Conservation (phyloP, 2,888 invertebrate species). For the Mongoloraphidia duomilia region DNA sequence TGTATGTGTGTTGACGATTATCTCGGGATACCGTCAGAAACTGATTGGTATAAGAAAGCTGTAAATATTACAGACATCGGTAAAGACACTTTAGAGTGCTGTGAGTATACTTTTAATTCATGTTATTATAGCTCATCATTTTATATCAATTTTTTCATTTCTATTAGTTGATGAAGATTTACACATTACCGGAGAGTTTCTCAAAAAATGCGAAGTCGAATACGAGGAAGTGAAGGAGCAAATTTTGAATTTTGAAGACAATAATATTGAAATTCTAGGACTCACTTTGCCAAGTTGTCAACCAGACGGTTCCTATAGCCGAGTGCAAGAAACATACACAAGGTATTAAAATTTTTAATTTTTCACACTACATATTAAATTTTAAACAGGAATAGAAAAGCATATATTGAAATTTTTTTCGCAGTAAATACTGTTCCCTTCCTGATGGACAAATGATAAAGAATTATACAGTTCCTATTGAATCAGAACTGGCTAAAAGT, state of each 20-base stretch:
- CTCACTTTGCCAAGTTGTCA: conserved; percentile 31
- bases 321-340: conserved; percentile 24
- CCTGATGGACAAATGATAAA: conserved; percentile 38
- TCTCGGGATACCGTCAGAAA: conserved; percentile 34
- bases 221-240: conserved; percentile 22
- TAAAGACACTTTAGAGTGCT: conserved; percentile 25
- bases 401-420: conserved; percentile 7
- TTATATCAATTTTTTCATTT: background rate
- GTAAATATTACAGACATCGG: conserved; percentile 24
- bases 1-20: conserved; percentile 46
- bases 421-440: conserved; percentile 43
- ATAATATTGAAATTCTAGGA: conserved; percentile 24
- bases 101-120: conserved; percentile 21
- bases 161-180: conserved; percentile 25
- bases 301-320: conserved; percentile 34
- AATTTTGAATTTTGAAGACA: conserved; percentile 20
- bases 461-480: conserved; percentile 30
- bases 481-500: conserved; percentile 26
- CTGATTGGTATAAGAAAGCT: conserved; percentile 13
- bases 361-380: background rate
- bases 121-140: background rate
- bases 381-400: conserved; percentile 9
- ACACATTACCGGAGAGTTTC: conserved; percentile 26
- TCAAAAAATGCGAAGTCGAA: conserved; percentile 28
- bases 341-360: conserved; percentile 2